phyloP scores from a whole-genome alignment of 2,888 invertebrate genomes.

The Ormyrus labotus region DNA sequence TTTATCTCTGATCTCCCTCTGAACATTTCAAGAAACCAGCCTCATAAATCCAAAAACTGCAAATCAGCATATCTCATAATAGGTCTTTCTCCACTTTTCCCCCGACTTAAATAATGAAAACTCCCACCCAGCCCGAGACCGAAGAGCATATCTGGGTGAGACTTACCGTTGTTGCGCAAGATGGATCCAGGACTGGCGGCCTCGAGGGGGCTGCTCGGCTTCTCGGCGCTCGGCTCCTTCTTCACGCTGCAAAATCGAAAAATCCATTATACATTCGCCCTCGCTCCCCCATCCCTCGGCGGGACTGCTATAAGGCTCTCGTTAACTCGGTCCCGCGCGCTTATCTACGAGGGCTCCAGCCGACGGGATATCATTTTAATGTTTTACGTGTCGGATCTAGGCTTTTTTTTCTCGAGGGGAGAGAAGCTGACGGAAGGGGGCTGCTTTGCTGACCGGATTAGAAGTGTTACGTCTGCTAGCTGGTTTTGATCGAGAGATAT shows the following conservation, averaged over 20 bases:
- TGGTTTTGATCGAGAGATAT: too few relatives aligned
- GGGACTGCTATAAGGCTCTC: too few relatives aligned
- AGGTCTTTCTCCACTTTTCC: background rate
- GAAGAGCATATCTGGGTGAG: background rate
- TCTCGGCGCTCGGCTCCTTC: slow-evolving; percentile 72
- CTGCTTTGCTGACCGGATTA: too few relatives aligned
- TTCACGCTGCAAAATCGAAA: slow-evolving; percentile 72
- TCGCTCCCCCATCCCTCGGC: too few relatives aligned
- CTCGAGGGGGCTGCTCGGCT: slow-evolving; percentile 73
- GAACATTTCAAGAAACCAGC: background rate
- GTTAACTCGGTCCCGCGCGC: too few relatives aligned
- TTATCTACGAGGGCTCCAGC: too few relatives aligned
- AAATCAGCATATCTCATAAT: background rate
- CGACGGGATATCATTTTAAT: background rate
- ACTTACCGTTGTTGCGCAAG: slow-evolving; percentile 74
- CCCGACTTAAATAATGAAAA: slow-evolving; percentile 59
- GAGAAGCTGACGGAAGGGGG: too few relatives aligned
- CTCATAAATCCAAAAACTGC: background rate
- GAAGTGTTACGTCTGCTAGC: too few relatives aligned
- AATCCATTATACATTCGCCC: slow-evolving; percentile 58
- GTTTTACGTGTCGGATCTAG: too few relatives aligned
- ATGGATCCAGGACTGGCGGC: slow-evolving; percentile 74
- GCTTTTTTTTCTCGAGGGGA: too few relatives aligned
- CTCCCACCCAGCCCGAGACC: slow-evolving; percentile 18
- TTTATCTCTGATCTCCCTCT: too few relatives aligned